phyloP scores from a whole-genome alignment of 2,113 vertebrate species.

The Thermophis baileyi region DNA sequence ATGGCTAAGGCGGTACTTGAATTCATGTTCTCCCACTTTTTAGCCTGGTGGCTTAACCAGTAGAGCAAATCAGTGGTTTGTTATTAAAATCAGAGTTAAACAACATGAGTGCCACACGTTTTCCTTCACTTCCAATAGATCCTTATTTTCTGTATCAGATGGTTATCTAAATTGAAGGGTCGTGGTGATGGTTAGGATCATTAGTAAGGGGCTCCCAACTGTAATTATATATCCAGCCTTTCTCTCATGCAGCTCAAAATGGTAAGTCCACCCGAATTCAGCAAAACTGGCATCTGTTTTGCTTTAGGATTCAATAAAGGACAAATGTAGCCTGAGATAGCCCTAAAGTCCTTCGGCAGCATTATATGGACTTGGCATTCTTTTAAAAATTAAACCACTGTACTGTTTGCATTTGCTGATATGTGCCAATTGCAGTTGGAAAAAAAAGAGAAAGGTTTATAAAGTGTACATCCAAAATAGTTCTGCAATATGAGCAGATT shows the following conservation, averaged over 20 bases:
- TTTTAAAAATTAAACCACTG: neutral
- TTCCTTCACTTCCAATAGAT: neutral
- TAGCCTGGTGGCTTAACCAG: neutral
- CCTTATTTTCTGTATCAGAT: neutral
- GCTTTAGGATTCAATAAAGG: neutral
- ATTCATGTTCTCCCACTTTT: neutral
- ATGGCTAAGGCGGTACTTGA: neutral
- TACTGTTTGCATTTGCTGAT: neutral
- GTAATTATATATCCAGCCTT: neutral
- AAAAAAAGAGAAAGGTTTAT: slow-evolving; percentile 53
- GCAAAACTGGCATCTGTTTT: neutral
- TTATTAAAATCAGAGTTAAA: neutral
- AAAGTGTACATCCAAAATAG: slow-evolving; percentile 43
- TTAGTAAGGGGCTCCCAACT: neutral
- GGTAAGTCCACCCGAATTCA: neutral
- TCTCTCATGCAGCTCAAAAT: neutral
- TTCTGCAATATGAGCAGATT: slow-evolving; percentile 37
- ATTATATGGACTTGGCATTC: neutral
- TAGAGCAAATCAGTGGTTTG: neutral
- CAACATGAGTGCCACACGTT: neutral
- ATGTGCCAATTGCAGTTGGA: neutral
- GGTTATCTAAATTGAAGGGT: neutral
- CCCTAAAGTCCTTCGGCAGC: neutral
- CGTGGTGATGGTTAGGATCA: neutral
- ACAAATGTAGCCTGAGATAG: neutral